phyloP scores from a whole-genome alignment of 2,113 vertebrate species.

The Oceanodroma tethys region DNA sequence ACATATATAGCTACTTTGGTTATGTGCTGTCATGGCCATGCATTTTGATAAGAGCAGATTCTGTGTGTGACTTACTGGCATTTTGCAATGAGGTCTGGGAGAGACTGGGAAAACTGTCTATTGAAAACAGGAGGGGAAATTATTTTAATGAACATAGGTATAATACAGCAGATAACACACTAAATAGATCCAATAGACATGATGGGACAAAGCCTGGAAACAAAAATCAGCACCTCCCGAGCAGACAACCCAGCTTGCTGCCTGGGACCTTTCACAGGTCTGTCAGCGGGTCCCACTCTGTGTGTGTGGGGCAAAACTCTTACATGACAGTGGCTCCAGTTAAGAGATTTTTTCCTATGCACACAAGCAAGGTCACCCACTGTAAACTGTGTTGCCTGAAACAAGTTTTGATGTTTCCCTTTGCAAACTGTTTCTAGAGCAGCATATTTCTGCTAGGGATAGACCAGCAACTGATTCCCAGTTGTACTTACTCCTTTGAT shows the following conservation, averaged over 20 bases:
- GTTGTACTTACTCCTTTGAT: conserved; percentile 89
- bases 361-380: not conserved
- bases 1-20: not conserved
- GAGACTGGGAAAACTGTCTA: conserved; percentile 90
- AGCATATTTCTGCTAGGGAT: not conserved
- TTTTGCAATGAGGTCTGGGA: conserved; percentile 91
- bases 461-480: not conserved
- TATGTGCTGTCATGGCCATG: not conserved
- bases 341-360: not conserved
- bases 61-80: conserved; percentile 78
- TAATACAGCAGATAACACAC: not conserved
- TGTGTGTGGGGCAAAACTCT: not conserved
- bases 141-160: not conserved
- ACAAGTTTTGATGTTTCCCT: not conserved
- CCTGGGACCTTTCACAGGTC: not conserved
- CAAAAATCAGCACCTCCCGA: not conserved
- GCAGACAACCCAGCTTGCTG: not conserved
- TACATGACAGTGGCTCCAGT: not conserved
- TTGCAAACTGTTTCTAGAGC: not conserved
- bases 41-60: not conserved
- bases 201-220: not conserved
- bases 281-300: not conserved
- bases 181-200: not conserved
- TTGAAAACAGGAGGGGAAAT: conserved; percentile 70
- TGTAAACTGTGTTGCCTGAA: not conserved